Percentiles rank a stretch among this genome's conserved stretches.
These are phyloP conservation scores for Stenodema calcarata DNA, from an alignment of 2,888 invertebrate species.

Conservation along the genomic window DNA sequence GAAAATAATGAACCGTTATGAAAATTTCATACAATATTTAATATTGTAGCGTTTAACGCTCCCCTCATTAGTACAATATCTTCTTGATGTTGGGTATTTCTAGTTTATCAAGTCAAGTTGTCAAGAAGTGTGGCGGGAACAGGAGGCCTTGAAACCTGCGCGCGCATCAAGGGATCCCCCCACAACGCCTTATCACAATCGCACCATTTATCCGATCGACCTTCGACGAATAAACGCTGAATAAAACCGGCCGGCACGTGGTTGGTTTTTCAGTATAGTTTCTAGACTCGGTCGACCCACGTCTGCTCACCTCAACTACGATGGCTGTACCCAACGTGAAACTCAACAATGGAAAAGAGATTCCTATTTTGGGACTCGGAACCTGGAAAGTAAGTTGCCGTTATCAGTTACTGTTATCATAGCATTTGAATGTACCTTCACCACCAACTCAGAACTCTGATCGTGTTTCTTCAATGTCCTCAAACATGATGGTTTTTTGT, in stretches of 20 bases:
- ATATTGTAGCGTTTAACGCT: no score
- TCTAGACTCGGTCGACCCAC: neutral
- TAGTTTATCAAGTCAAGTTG: no score
- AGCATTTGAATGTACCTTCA: neutral
- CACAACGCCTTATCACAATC: no score
- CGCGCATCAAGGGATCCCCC: neutral
- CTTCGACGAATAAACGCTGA: neutral
- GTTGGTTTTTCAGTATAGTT: neutral
- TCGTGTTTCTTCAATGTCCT: no score
- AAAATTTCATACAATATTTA: no score
- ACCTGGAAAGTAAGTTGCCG: slow-evolving; percentile 61
- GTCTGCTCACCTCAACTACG: neutral
- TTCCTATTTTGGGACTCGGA: slow-evolving; percentile 62
- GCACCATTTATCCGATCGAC: neutral
- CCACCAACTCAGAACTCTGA: no score
- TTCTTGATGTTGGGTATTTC: no score
- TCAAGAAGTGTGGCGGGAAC: no score
- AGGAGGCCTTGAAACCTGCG: neutral
- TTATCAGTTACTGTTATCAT: neutral
- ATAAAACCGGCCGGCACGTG: neutral
- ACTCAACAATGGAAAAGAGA: slow-evolving; percentile 61
- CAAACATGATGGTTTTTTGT: no score
- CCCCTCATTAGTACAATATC: no score
- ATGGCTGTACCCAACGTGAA: slow-evolving; percentile 54
- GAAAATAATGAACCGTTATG: no score